Evolutionary conservation across 2,888 invertebrate species (phyloP).

Genomic region (Lasius fuliginosus): DNA sequence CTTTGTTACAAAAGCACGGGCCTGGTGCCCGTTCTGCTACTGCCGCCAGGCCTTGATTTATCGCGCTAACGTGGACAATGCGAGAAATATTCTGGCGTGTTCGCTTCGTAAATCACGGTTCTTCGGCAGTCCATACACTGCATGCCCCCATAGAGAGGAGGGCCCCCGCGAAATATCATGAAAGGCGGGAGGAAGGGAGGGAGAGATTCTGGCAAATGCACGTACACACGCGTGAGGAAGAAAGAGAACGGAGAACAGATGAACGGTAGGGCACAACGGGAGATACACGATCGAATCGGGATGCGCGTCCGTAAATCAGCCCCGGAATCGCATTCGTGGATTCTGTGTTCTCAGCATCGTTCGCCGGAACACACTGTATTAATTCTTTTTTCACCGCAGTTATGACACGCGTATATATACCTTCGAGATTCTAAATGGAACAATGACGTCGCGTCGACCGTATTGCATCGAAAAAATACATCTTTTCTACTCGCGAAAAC

Average conservation of each 20-base stretch:
- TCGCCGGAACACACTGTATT: constrained; percentile 42
- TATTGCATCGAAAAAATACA: constrained; percentile 20
- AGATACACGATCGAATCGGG: constrained; percentile 62
- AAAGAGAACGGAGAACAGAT: constrained; percentile 30
- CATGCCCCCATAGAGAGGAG: constrained; percentile 54
- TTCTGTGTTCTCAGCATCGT: constrained; percentile 57
- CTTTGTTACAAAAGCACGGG: constrained; percentile 78
- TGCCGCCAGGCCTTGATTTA: constrained; percentile 81
- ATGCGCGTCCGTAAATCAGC: constrained; percentile 70
- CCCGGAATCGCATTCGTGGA: constrained; percentile 63
- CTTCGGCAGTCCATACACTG: constrained; percentile 76
- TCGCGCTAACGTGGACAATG: constrained; percentile 83
- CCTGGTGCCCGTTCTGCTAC: constrained; percentile 44
- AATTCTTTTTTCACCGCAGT: constrained; percentile 51
- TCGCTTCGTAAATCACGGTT: constrained; percentile 82
- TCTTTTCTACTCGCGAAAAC: not conserved
- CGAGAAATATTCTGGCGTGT: constrained; percentile 84
- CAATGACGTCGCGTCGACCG: constrained; percentile 36
- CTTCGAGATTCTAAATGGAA: constrained; percentile 45
- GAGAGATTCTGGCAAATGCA: constrained; percentile 69
- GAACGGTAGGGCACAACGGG: constrained; percentile 44
- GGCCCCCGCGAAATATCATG: constrained; percentile 73
- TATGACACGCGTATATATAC: constrained; percentile 41
- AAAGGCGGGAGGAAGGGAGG: constrained; percentile 37
- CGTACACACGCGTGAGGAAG: constrained; percentile 40